Conservation (phyloP, 2,113 vertebrate genomes). For the Aplodontia rufa region DNA sequence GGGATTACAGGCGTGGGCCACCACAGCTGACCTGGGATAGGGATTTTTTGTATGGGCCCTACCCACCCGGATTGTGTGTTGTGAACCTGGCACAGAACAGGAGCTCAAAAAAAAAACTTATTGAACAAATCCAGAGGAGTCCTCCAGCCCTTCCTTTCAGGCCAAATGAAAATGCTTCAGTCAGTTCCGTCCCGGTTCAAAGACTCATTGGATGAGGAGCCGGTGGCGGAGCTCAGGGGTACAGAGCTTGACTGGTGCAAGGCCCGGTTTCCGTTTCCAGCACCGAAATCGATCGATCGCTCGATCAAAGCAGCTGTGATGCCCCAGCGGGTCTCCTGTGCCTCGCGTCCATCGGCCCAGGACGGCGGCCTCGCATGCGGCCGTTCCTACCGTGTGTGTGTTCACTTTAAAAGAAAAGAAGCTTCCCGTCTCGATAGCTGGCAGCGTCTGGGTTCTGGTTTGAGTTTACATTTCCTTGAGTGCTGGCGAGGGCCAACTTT, state of each 20-base stretch:
- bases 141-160: neutral
- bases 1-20: too few species aligned
- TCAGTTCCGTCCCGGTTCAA: neutral
- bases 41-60: neutral
- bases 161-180: neutral
- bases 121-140: neutral
- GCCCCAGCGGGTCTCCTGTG: fast-evolving
- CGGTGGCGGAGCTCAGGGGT: neutral
- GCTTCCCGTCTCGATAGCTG: conserved; percentile 7
- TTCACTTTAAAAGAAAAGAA: neutral
- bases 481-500: conserved; percentile 17
- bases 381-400: neutral
- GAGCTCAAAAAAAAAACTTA: neutral
- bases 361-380: fast-evolving
- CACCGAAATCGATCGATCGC: neutral
- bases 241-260: neutral
- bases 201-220: neutral
- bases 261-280: neutral
- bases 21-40: neutral
- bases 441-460: conserved; percentile 49
- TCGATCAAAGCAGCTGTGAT: too few species aligned
- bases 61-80: neutral
- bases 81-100: neutral
- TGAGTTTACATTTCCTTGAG: conserved; percentile 63
- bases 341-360: neutral